A percentile compares a stretch with the other conserved stretches of the same genome.
These are phyloP conservation scores for Charina bottae DNA, from an alignment of 2,113 vertebrate species.

Conservation along the genomic window DNA sequence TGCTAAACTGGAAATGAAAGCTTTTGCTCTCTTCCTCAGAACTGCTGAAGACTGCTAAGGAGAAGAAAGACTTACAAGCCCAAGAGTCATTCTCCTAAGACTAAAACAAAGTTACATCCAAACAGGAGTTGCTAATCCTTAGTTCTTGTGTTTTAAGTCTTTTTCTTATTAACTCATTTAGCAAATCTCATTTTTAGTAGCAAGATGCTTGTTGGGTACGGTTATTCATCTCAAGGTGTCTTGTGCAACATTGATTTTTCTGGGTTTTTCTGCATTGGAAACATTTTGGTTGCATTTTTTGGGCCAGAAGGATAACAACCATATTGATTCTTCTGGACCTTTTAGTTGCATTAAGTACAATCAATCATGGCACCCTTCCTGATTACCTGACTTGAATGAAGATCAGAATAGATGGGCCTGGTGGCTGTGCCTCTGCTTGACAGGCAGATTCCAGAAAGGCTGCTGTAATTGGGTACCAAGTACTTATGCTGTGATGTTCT, in stretches of 20 bases:
- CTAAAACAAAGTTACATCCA: neutral
- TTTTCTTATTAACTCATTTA: neutral
- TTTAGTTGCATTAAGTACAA: neutral
- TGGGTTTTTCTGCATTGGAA: neutral
- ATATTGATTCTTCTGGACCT: neutral
- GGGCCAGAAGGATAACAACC: neutral
- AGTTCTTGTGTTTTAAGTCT: neutral
- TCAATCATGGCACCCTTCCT: neutral
- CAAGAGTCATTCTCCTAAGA: neutral
- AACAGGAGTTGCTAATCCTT: neutral
- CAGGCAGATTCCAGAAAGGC: neutral
- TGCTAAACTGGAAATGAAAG: neutral
- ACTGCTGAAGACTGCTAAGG: neutral
- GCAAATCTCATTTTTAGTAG: neutral
- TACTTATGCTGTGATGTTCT: neutral
- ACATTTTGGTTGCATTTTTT: neutral
- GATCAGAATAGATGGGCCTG: neutral
- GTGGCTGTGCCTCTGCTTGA: neutral
- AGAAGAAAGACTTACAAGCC: neutral
- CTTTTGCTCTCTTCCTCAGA: neutral
- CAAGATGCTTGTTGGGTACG: neutral
- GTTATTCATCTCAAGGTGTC: neutral
- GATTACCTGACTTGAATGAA: neutral
- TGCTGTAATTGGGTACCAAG: neutral
- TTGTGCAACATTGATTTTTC: neutral